A percentile compares a stretch with the other conserved stretches of the same genome.
phyloP scores from a whole-genome alignment of 2,113 vertebrate species.

The Anseranas semipalmata region DNA sequence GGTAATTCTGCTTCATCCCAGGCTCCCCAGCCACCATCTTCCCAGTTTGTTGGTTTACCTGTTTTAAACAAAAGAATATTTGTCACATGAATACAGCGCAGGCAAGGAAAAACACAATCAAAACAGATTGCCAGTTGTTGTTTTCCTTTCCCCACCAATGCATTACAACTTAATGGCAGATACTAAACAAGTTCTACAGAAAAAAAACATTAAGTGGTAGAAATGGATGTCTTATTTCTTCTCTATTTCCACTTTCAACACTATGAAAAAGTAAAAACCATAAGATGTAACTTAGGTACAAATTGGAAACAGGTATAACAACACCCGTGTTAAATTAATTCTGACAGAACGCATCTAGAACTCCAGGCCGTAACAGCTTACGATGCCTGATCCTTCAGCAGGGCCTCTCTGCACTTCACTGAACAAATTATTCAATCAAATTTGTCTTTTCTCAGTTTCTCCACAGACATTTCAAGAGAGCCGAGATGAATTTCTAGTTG shows the following conservation, averaged over 20 bases:
- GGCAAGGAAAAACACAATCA: background rate
- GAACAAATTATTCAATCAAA: background rate
- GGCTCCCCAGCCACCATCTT: slow-evolving; percentile 82
- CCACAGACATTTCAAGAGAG: background rate
- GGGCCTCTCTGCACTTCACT: background rate
- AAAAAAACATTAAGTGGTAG: background rate
- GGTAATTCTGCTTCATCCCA: slow-evolving; percentile 83
- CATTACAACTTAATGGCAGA: background rate
- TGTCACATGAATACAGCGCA: background rate
- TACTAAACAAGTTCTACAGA: background rate
- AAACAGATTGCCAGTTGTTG: background rate
- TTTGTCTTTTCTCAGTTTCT: background rate
- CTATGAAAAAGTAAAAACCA: background rate
- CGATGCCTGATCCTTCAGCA: background rate
- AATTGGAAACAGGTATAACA: background rate
- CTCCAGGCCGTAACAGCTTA: background rate
- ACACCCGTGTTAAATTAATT: background rate
- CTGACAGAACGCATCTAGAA: background rate
- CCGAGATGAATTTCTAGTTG: background rate
- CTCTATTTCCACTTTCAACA: background rate
- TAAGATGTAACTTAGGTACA: background rate
- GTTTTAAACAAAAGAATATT: background rate
- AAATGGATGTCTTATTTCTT: background rate
- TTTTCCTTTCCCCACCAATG: background rate
- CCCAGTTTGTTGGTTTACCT: slow-evolving; percentile 82